A percentile compares a stretch with the other conserved stretches of the same genome.
Evolutionary conservation across 2,797 vertebrate species (phyloP).

Genomic region (Sus cebifrons): DNA sequence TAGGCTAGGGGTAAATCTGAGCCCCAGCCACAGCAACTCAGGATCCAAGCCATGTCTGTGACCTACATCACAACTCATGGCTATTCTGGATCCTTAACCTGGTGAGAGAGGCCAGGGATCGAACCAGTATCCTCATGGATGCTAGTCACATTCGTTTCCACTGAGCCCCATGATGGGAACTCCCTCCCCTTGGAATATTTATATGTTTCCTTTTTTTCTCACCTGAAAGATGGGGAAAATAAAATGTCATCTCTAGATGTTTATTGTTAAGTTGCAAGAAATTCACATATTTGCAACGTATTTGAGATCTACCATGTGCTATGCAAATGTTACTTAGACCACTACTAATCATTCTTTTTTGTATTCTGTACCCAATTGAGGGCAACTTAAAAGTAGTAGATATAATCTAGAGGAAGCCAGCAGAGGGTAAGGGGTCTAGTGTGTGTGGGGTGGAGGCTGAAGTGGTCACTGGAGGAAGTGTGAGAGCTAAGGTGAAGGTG

Average conservation of each 20-base stretch:
- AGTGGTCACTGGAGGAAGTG: background rate
- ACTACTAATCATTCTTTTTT: background rate
- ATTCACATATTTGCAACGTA: background rate
- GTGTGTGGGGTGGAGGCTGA: no score
- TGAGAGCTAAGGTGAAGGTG: background rate
- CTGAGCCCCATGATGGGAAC: no score
- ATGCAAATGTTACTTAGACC: background rate
- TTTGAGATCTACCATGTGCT: background rate
- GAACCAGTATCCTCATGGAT: no score
- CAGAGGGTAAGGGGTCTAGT: background rate
- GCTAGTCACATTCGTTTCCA: no score
- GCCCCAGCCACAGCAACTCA: no score
- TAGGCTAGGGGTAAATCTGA: no score
- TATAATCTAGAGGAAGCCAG: background rate
- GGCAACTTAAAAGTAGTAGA: background rate
- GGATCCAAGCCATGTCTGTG: no score
- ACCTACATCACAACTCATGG: no score
- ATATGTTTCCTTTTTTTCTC: background rate
- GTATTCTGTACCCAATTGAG: background rate
- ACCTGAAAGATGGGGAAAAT: background rate
- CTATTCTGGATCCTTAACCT: no score
- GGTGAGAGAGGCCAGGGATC: no score
- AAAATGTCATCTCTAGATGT: background rate
- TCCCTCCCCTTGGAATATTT: background rate
- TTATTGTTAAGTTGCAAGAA: background rate